Conservation (phyloP, 2,797 vertebrate species). For the Myotis planiceps region DNA sequence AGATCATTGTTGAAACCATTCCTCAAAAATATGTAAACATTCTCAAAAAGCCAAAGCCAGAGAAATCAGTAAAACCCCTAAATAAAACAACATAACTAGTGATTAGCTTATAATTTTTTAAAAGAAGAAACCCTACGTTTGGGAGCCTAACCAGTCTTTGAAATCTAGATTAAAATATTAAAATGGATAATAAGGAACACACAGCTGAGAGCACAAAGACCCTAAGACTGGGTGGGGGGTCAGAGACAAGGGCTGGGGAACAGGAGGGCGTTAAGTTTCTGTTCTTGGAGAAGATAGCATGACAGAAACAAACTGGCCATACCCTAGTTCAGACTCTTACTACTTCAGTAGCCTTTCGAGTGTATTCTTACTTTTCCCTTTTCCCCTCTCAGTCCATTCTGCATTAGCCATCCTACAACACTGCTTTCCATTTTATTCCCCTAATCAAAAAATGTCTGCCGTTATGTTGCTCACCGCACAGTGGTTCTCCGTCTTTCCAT, state of each 20-base stretch:
- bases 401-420: background rate
- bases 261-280: background rate
- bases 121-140: background rate
- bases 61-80: background rate
- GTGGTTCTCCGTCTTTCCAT: background rate
- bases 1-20: background rate
- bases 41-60: constrained; percentile 16
- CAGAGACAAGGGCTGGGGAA: background rate
- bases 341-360: background rate
- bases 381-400: background rate
- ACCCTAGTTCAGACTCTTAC: background rate
- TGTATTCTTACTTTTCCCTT: background rate
- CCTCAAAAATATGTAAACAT: background rate
- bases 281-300: background rate
- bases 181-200: background rate
- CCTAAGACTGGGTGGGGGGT: background rate
- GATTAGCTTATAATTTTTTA: background rate
- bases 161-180: constrained; percentile 15
- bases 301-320: background rate
- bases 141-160: background rate
- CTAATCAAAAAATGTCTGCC: background rate
- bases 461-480: background rate
- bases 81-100: background rate
- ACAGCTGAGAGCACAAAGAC: background rate
- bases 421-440: background rate